Evolutionary conservation across 2,113 vertebrate genomes (phyloP).

Genomic region (Notechis scutatus): DNA sequence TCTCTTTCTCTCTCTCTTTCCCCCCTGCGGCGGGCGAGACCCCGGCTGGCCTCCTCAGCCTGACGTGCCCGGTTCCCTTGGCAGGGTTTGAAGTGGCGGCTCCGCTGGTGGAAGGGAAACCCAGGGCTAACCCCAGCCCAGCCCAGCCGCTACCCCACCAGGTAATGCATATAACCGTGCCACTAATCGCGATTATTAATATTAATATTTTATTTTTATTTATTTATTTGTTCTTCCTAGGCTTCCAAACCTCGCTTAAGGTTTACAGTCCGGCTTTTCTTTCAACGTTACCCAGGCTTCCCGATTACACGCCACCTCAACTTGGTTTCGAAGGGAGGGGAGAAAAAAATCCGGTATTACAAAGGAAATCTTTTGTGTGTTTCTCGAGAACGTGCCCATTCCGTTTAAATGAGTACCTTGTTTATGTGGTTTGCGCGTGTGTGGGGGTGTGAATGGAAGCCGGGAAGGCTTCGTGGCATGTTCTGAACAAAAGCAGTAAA

Average conservation of each 20-base stretch:
- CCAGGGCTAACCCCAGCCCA: neutral
- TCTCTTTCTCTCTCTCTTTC: no score
- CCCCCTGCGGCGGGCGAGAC: neutral
- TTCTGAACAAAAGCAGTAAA: neutral
- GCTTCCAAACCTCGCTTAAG: neutral
- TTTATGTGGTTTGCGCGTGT: neutral
- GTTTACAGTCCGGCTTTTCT: neutral
- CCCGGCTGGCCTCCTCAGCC: fast-evolving
- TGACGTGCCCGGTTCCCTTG: neutral
- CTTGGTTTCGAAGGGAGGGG: neutral
- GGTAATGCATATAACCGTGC: neutral
- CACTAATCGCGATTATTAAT: neutral
- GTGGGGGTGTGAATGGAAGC: neutral
- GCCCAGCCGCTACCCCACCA: neutral
- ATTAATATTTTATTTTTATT: no score
- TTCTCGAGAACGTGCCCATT: neutral
- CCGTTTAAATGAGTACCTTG: neutral
- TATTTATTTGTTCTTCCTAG: no score
- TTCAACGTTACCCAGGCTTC: neutral
- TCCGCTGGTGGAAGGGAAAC: neutral
- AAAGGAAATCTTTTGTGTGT: neutral
- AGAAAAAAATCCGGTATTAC: neutral
- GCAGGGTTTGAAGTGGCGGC: neutral
- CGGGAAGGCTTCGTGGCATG: neutral
- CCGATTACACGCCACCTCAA: no score